Conservation (phyloP, 1,140 invertebrate species). For the Drosophila lacertosa region DNA sequence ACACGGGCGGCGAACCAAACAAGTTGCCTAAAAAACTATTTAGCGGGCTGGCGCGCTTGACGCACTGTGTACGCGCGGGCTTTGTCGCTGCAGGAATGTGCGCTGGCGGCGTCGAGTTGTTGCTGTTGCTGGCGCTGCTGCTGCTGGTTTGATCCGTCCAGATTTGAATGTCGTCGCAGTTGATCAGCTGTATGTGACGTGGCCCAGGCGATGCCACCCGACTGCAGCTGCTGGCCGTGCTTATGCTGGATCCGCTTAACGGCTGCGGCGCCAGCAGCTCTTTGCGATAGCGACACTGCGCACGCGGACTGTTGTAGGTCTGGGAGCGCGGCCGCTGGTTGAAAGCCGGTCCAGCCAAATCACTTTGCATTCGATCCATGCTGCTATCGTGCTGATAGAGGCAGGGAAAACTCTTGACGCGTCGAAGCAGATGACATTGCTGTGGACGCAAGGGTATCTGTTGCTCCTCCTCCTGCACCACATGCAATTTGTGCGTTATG, state of each 20-base stretch:
- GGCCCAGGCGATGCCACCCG: constrained; percentile 22
- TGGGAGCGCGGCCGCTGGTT: constrained; percentile 20
- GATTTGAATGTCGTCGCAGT: constrained; percentile 80
- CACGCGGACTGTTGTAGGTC: constrained; percentile 19
- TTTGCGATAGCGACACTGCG: background rate
- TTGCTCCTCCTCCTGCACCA: constrained; percentile 61
- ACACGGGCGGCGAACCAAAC: constrained; percentile 63
- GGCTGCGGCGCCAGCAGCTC: too few relatives aligned
- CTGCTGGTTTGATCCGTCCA: constrained; percentile 71
- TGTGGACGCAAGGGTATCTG: background rate
- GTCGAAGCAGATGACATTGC: constrained; percentile 32
- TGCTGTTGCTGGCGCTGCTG: background rate
- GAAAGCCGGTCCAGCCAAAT: background rate
- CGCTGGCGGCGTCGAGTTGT: background rate
- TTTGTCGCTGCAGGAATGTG: background rate
- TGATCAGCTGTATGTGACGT: constrained; percentile 68
- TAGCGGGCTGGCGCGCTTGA: constrained; percentile 54
- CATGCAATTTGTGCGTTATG: constrained; percentile 70
- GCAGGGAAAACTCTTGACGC: constrained; percentile 61
- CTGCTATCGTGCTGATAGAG: constrained; percentile 17
- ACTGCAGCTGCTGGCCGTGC: constrained; percentile 36
- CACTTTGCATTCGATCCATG: background rate
- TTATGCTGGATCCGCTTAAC: constrained; percentile 33
- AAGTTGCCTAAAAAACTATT: constrained; percentile 63
- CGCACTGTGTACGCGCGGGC: background rate